Evolutionary conservation across 2,888 invertebrate genomes (phyloP), one percentile per base, ranked within the genome.

Genomic region (Phyllotreta striolata): DNA sequence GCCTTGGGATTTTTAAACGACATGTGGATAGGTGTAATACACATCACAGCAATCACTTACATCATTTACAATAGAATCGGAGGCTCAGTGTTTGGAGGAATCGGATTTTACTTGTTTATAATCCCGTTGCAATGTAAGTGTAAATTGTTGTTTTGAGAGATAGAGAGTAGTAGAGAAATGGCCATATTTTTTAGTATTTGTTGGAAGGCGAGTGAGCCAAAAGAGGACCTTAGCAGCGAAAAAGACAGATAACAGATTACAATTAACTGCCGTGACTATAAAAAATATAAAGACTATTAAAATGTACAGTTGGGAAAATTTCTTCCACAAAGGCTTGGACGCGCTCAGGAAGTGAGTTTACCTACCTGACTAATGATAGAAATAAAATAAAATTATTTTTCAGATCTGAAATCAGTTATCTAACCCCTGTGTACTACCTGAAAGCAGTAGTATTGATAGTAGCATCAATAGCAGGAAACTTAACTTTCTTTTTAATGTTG

Each of bases 1-100:
- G 92, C 92, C 6, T 85, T 94, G 47, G 88, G 92, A 70, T 96
- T 95, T 79, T 79, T 95, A 1, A 96, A 96, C 81, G 96, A 95
- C 79, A 84, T 96, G 39, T 95, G 96, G 94, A 89, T 96, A 63
- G 95, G 95, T 0, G 93, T 96, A 0, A 77, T 94, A 13, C 92
- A 95, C 73, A 91, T 94, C 0, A 80, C 90, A 55, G 87, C 93
- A 67, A 89, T 94, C 64, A 89, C 92, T 1, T 89, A 87, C 77
- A 87, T 96, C 61, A 89, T 95, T 85, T 92, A 89, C 73, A 64
- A 66, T n/a, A 74, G 84, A 80, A 84, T 86, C 70, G 85, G 84
- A 9, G 72, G 82, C 9, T 72, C 86, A 0, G 83, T 85, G 3
- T 76, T 86, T 44, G 81, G 85, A 66, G 87, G 87, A 5, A 83